Conservation (phyloP, 1,140 invertebrate species). For the Lamellibrachia luymesi region DNA sequence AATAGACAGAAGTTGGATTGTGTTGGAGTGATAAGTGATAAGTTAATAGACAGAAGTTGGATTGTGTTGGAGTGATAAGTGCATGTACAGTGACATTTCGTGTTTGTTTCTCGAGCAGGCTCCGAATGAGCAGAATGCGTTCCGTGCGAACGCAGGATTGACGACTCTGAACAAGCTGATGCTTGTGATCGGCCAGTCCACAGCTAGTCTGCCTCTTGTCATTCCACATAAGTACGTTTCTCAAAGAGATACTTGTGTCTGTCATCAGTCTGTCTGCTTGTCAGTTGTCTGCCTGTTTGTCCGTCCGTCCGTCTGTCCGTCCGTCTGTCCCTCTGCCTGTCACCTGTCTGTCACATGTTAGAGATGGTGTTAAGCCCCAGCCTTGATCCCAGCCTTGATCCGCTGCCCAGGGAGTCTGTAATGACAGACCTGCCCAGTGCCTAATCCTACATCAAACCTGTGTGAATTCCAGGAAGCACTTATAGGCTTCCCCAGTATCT, state of each 20-base stretch:
- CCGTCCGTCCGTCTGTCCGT: constrained; percentile 4
- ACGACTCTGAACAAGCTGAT: constrained; percentile 56
- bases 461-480: neutral
- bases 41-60: too few species aligned
- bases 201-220: constrained; percentile 40
- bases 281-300: neutral
- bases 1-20: too few species aligned
- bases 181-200: constrained; percentile 38
- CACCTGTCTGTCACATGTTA: neutral
- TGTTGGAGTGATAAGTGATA: too few species aligned
- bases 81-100: neutral
- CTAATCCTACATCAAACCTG: neutral
- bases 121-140: constrained; percentile 60
- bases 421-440: neutral
- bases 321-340: constrained; percentile 9
- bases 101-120: constrained; percentile 39
- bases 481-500: neutral
- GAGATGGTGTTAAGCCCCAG: neutral
- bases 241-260: neutral
- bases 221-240: constrained; percentile 33
- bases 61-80: neutral
- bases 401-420: neutral
- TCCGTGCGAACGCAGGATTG: constrained; percentile 62
- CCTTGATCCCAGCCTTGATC: neutral
- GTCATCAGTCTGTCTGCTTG: constrained; percentile 10